Base-by-base conservation (phyloP, 2,888 invertebrate species). In the Eupeodes luniger region DNA sequence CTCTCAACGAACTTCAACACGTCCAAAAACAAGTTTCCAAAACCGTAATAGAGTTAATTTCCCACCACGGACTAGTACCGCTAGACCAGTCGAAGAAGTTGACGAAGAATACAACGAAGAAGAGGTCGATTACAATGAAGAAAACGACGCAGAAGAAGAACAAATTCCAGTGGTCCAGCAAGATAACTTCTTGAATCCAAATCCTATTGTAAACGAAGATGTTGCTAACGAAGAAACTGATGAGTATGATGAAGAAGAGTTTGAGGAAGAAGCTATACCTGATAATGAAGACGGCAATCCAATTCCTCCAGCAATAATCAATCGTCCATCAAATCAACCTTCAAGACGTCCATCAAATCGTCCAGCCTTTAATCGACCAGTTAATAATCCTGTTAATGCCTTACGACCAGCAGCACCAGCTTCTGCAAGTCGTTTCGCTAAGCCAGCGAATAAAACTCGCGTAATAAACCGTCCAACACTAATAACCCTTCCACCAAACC, bases 401-500 rank as follows among this genome's bases (percentile, higher is more conserved):
- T 84, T 81, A 12, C 44, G 66, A 12, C 80, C 47, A 34, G 59
- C 76, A 14, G 72, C 62, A 7, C 83, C 89, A 51, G 80, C 84
- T 0, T 53, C 90, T 0, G 55, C 51, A 0, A 91, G 86, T 81
- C 91, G 91, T 49, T 90, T 90, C 27, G 88, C 91, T n/a, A 85
- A 89, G 10, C 85, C 90, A 5, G 81, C 90, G 0, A 91, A 90
- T 76, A 92, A 91, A 59, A 91, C 92, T 4, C 92, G 92, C 11
- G 90, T 93, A 4, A 81, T 91, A 4, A 93, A 93, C 85, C 91
- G 92, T 11, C 93, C 92, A n/a, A 85, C 90, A 12, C 92, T 91
- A 59, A 91, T 91, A 59, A 92, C 93, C 5, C 83, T 92, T 4
- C 92, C 92, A 79, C 93, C 93, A 1, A 91, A 92, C 81, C 92